phyloP scores from a whole-genome alignment of 2,888 invertebrate genomes.

The Agrotis segetum region DNA sequence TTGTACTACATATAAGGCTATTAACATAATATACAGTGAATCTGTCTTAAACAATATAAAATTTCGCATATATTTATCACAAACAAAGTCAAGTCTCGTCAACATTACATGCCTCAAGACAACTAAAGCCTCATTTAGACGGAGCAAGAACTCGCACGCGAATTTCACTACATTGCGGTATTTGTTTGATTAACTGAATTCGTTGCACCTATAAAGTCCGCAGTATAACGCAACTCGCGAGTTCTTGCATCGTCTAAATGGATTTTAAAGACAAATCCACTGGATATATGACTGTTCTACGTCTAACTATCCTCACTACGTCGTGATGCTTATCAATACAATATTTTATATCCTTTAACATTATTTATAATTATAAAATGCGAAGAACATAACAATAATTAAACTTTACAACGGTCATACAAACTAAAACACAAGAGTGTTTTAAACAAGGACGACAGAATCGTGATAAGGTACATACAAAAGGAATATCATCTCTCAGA shows the following conservation, averaged over 20 bases:
- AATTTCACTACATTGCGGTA: too few relatives aligned
- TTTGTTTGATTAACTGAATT: too few relatives aligned
- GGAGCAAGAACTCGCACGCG: too few relatives aligned
- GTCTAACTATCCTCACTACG: conserved; percentile 6
- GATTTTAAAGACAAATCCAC: not conserved
- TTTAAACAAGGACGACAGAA: conserved; percentile 9
- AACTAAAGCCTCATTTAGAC: not conserved
- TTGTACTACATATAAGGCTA: conserved; percentile 13
- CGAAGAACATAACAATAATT: conserved; percentile 42
- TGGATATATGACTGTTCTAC: not conserved
- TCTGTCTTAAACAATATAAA: not conserved
- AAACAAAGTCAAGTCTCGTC: not conserved
- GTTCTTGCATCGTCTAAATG: too few relatives aligned
- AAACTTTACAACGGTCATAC: conserved; percentile 16
- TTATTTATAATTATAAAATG: conserved; percentile 62
- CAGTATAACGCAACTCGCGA: too few relatives aligned
- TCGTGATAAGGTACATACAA: conserved; percentile 24
- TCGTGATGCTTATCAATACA: conserved; percentile 35
- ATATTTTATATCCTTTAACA: conserved; percentile 32
- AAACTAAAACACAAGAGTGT: conserved; percentile 13
- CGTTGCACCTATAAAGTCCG: too few relatives aligned
- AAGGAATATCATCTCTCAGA: conserved; percentile 18
- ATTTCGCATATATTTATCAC: not conserved
- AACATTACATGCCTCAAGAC: not conserved
- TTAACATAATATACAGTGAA: not conserved